Evolutionary conservation across 2,797 vertebrate species (phyloP).

Genomic region (Perdix hodgsoniae): DNA sequence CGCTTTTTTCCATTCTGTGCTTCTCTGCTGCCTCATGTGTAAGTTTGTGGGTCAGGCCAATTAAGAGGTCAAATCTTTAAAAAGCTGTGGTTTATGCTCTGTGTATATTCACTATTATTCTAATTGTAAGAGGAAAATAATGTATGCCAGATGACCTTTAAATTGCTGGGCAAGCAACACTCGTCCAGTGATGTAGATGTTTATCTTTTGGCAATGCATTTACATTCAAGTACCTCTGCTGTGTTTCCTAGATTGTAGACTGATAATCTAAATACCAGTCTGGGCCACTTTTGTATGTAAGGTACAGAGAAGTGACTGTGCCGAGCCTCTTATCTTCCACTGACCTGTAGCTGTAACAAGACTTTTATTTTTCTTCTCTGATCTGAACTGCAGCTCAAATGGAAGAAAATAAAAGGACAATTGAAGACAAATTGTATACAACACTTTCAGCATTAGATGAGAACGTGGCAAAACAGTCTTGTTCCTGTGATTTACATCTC

Average conservation of each 20-base stretch:
- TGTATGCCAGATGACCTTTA: slow-evolving; percentile 62
- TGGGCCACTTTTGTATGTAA: slow-evolving; percentile 23
- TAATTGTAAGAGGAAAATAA: slow-evolving; percentile 30
- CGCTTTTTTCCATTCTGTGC: background rate
- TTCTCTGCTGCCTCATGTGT: background rate
- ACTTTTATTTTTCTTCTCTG: slow-evolving; percentile 28
- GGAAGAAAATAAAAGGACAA: slow-evolving; percentile 35
- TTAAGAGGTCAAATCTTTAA: slow-evolving; percentile 25
- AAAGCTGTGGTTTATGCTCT: background rate
- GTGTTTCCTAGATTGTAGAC: slow-evolving; percentile 57
- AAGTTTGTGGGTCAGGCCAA: slow-evolving; percentile 27
- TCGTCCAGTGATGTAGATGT: slow-evolving; percentile 25
- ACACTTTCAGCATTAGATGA: background rate
- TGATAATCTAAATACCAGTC: slow-evolving; percentile 65
- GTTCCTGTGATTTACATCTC: background rate
- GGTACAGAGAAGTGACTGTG: slow-evolving; percentile 27
- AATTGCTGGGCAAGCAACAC: slow-evolving; percentile 57
- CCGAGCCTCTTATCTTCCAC: slow-evolving; percentile 58
- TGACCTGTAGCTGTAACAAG: slow-evolving; percentile 59
- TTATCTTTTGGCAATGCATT: slow-evolving; percentile 63
- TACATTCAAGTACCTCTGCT: slow-evolving; percentile 65
- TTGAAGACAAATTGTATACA: background rate
- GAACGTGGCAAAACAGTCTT: background rate
- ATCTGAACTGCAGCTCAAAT: slow-evolving; percentile 36
- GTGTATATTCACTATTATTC: slow-evolving; percentile 19